These are phyloP conservation scores for Theodoxus fluviatilis DNA, from an alignment of 2,888 invertebrate species.

Conservation along the genomic window DNA sequence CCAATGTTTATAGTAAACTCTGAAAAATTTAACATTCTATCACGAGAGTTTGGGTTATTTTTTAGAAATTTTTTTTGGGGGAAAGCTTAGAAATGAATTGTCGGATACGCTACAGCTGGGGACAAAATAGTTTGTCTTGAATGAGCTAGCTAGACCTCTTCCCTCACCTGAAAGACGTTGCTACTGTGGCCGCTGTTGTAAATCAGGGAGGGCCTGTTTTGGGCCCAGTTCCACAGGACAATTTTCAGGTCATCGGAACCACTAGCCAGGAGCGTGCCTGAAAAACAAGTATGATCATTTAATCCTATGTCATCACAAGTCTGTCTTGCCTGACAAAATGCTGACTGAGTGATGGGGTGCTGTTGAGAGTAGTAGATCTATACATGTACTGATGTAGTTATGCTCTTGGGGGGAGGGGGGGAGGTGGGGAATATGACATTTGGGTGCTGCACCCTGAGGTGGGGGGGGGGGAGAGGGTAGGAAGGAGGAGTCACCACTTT, in stretches of 20 bases:
- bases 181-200: constrained; percentile 83
- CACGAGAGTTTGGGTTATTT: too few relatives aligned
- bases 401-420: too few relatives aligned
- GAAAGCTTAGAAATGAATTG: neutral
- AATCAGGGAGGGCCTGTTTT: constrained; percentile 72
- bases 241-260: constrained; percentile 90
- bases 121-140: neutral
- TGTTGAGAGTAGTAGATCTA: neutral
- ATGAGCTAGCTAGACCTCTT: neutral
- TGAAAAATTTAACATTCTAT: too few relatives aligned
- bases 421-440: too few relatives aligned
- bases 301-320: too few relatives aligned
- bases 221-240: constrained; percentile 90
- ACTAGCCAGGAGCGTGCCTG: constrained; percentile 78
- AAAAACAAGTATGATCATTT: constrained; percentile 19
- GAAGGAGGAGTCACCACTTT: too few relatives aligned
- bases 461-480: too few relatives aligned
- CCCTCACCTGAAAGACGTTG: constrained; percentile 81
- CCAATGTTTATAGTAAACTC: too few relatives aligned
- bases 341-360: neutral
- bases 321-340: neutral
- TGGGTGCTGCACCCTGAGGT: too few relatives aligned
- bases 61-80: neutral
- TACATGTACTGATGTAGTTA: too few relatives aligned
- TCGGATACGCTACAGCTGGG: too few relatives aligned